phyloP scores from a whole-genome alignment of 53 echinoderm and acorn worm species.

The Patiria pectinifera region DNA sequence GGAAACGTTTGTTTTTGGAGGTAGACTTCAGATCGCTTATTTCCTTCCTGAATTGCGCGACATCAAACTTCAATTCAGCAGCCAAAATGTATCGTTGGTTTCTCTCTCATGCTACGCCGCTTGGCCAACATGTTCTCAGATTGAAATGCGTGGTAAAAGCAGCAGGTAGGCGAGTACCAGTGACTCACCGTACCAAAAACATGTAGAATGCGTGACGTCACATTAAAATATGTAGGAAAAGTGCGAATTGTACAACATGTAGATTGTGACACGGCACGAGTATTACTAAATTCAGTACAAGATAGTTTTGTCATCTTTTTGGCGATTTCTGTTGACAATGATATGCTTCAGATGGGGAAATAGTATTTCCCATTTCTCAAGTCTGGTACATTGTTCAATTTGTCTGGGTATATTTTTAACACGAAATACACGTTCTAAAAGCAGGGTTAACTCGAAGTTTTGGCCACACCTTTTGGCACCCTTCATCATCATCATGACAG shows the following conservation, averaged over 20 bases:
- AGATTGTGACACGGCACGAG: neutral
- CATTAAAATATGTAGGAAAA: constrained; percentile 41
- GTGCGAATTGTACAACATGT: neutral
- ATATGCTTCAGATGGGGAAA: neutral
- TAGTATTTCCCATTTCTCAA: neutral
- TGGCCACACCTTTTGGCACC: constrained; percentile 6
- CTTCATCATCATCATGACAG: neutral
- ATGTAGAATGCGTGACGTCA: constrained; percentile 47
- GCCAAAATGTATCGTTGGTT: constrained; percentile 1
- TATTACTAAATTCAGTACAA: neutral
- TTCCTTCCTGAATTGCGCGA: constrained; percentile 10
- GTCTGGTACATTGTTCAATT: neutral
- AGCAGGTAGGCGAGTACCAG: constrained; percentile 35
- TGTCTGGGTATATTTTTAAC: neutral
- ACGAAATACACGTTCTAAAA: constrained; percentile 42
- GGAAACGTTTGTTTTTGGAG: constrained; percentile 44
- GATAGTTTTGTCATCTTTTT: neutral
- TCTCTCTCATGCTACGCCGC: neutral
- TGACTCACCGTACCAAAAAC: constrained; percentile 42
- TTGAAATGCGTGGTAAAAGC: neutral
- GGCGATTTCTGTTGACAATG: neutral
- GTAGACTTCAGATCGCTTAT: neutral
- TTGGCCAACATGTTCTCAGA: neutral
- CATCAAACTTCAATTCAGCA: neutral
- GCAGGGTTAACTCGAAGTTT: neutral